Base-by-base conservation (phyloP, 2,797 vertebrate species). In the Mormyrops boulengeri region DNA sequence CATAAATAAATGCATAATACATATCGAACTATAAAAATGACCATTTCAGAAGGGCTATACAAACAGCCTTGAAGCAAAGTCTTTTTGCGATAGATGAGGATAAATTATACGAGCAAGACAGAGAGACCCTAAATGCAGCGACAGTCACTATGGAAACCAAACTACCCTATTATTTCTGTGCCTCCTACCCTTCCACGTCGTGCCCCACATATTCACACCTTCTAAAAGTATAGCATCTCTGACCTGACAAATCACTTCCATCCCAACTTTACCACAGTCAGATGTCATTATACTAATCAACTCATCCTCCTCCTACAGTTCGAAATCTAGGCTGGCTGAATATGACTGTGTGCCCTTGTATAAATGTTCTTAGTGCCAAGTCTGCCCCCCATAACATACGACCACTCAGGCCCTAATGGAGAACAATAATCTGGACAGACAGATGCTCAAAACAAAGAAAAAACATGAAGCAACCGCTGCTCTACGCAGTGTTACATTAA, bases 121-220 rank as follows among this genome's bases (percentile, higher is more conserved):
- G 26, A 19, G 14, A 73, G 66, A 26, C 17, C 49, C 73, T 80
- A 55, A 53, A 88, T 73, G 26, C 66, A 34, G 47, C 8, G 47
- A 50, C 66, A n/a, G 88, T 88, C 69, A 52, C 62, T 38, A 88
- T 88, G 88, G 88, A 88, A 88, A 80, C 88, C 62, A 17, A 49
- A 12, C n/a, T 26, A 49, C 62, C 66, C 73, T 38, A 49, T n/a
- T 4, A 47, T 34, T 44, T 34, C n/a, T 11, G 66, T 73, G 49
- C 47, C 14, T 50, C 34, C 73, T 41, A 77, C 69, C 69, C 69
- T 38, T 73, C 11, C 66, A 73, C 0, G 30, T 38, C 30, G 1
- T 38, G 62, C 30, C 66, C 30, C 30, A 38, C 30, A 73, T 73
- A 73, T 73, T 73, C 69, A 73, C 34, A 73, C 69, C 34, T 73